Evolutionary conservation across 2,113 vertebrate genomes (phyloP), one percentile per base, ranked within the genome.

Genomic region (Oxyruncus cristatus): DNA sequence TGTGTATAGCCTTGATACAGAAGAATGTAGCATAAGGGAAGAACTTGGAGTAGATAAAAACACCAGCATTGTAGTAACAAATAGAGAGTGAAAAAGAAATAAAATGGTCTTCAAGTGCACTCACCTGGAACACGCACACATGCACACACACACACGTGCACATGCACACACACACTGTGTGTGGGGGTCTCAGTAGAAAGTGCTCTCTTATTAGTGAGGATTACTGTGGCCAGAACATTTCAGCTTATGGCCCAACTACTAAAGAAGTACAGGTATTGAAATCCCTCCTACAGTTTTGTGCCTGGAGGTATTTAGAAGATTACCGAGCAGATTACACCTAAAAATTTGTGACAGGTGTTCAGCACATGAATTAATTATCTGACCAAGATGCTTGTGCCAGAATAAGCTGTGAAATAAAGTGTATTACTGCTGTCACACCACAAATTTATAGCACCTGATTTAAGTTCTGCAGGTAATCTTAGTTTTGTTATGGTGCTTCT

Each of bases 321-420:
- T 93, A 96, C 73, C 28, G 66, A 81, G 68, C 1, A 63, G 85
- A 96, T 96, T 96, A 92, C 82, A 27, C 75, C 59, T 74, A 75
- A 93, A 89, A 92, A 92, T 84, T 84, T 92, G 68, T 65, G 88
- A 88, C 85, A 87, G 41, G 59, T 84, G 85, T 85, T 93, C 72
- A 81, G 61, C 41, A 68, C 0, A 0, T 95, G 72, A 93, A 89
- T 93, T 93, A 91, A 96, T 93, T 96, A 92, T 49, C 61, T 94
- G 83, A 81, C 71, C 59, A 92, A 84, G 33, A 70, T 84, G 71
- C n/a, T 68, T 61, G 41, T 84, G 26, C 35, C 32, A 65, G 82
- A 59, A 88, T 94, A 86, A 94, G 91, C 95, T 85, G 72, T 70
- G 74, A 96, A 96, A 87, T 84, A 89, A 94, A 92, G 50, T 90